Conservation (phyloP, 35 echinoderm and acorn worm genomes). For the Apostichopus parvimensis region DNA sequence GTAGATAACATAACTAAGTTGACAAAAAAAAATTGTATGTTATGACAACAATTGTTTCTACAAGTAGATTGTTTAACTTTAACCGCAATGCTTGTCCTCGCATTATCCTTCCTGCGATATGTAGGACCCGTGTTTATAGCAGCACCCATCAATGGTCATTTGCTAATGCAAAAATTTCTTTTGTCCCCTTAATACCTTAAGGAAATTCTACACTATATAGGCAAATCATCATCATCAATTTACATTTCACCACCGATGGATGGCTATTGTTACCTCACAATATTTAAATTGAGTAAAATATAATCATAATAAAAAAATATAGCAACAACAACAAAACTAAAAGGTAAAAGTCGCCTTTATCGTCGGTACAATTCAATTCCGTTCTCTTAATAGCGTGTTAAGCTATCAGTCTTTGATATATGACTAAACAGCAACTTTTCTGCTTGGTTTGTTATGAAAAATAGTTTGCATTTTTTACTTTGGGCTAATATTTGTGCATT, state of each 20-base stretch:
- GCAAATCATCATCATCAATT: neutral
- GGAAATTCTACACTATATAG: neutral
- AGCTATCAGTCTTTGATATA: neutral
- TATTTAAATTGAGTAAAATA: neutral
- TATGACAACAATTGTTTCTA: too few species aligned
- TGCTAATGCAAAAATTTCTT: too few species aligned
- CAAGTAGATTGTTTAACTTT: too few species aligned
- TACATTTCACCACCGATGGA: neutral
- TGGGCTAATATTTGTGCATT: neutral
- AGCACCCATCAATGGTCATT: too few species aligned
- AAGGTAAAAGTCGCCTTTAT: neutral
- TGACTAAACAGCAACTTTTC: neutral
- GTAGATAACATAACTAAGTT: too few species aligned
- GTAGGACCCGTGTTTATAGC: too few species aligned
- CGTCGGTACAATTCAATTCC: neutral
- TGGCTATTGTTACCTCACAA: neutral
- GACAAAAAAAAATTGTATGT: too few species aligned
- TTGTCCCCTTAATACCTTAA: neutral
- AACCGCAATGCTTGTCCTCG: too few species aligned
- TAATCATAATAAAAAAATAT: neutral
- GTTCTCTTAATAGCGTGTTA: neutral
- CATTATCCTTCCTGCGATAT: too few species aligned
- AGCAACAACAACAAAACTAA: neutral
- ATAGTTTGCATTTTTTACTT: neutral
- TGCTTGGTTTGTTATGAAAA: neutral